These are phyloP conservation scores for Dromococcyx pavoninus DNA, from an alignment of 2,797 vertebrate genomes.

Conservation along the genomic window DNA sequence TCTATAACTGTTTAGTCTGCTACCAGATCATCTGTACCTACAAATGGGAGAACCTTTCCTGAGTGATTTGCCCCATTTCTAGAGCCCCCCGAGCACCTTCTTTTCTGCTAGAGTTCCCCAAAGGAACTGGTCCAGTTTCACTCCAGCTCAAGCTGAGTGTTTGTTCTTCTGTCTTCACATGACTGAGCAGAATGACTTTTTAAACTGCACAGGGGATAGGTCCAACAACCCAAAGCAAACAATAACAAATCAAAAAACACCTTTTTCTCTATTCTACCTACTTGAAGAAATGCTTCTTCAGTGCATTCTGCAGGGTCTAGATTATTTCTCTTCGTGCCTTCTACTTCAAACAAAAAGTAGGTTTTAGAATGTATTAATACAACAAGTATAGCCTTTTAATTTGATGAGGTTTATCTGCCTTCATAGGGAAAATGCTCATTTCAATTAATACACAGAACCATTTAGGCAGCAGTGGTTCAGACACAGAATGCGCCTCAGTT, in stretches of 20 bases:
- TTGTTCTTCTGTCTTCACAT: slow-evolving; percentile 5
- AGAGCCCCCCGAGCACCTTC: not conserved
- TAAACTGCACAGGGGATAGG: not conserved
- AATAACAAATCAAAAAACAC: not conserved
- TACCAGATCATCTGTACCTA: not conserved
- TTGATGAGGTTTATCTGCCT: not conserved
- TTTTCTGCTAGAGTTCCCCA: slow-evolving; percentile 17
- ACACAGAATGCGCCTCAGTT: not conserved
- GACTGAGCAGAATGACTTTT: slow-evolving; percentile 22
- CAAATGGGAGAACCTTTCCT: not conserved
- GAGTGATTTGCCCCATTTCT: not conserved
- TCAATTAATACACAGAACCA: not conserved
- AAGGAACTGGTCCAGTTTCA: not conserved
- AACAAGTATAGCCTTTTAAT: slow-evolving; percentile 14
- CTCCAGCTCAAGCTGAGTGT: not conserved
- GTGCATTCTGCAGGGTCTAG: not conserved
- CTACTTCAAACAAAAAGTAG: not conserved
- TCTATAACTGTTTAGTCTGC: not conserved
- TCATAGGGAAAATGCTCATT: not conserved
- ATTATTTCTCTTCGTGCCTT: not conserved
- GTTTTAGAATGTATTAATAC: not conserved
- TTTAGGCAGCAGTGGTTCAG: not conserved
- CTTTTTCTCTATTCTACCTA: not conserved
- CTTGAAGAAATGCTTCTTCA: not conserved
- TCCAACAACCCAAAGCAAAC: slow-evolving; percentile 14